phyloP scores from a whole-genome alignment of 2,888 invertebrate species.

The Allygus modestus region DNA sequence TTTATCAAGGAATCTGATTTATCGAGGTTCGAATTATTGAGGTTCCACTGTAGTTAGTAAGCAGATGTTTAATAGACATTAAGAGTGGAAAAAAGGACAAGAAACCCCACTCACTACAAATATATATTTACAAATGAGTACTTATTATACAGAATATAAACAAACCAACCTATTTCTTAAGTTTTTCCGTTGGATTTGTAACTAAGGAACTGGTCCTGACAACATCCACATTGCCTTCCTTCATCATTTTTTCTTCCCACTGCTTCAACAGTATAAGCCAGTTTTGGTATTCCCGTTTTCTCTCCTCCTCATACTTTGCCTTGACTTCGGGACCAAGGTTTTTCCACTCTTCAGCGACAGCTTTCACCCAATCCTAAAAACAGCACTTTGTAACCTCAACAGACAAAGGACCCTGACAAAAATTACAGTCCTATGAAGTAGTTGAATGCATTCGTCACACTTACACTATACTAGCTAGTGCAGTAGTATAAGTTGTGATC shows the following conservation, averaged over 20 bases:
- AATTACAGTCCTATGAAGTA: no score
- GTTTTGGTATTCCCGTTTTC: slow-evolving; percentile 17
- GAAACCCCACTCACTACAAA: neutral
- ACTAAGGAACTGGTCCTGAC: slow-evolving; percentile 23
- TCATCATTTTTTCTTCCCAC: slow-evolving; percentile 45
- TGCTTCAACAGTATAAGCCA: neutral
- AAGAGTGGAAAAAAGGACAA: neutral
- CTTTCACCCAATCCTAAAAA: slow-evolving; percentile 31
- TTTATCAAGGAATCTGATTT: no score
- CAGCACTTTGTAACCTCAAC: no score
- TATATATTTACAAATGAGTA: slow-evolving; percentile 19
- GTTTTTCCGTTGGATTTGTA: neutral
- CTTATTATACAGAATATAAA: slow-evolving; percentile 2
- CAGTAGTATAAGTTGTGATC: no score
- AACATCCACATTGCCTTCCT: slow-evolving; percentile 49
- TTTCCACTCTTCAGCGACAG: slow-evolving; percentile 29
- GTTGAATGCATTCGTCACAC: no score
- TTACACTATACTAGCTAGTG: no score
- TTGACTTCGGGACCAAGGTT: slow-evolving; percentile 28
- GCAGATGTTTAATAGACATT: no score
- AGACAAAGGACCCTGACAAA: neutral
- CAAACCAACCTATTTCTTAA: slow-evolving; percentile 42
- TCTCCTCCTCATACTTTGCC: slow-evolving; percentile 8
- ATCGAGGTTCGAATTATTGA: no score
- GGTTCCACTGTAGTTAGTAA: no score